A percentile compares a stretch with the other conserved stretches of the same genome.
Evolutionary conservation across 2,888 invertebrate species (phyloP).

Genomic region (Baronia brevicornis): DNA sequence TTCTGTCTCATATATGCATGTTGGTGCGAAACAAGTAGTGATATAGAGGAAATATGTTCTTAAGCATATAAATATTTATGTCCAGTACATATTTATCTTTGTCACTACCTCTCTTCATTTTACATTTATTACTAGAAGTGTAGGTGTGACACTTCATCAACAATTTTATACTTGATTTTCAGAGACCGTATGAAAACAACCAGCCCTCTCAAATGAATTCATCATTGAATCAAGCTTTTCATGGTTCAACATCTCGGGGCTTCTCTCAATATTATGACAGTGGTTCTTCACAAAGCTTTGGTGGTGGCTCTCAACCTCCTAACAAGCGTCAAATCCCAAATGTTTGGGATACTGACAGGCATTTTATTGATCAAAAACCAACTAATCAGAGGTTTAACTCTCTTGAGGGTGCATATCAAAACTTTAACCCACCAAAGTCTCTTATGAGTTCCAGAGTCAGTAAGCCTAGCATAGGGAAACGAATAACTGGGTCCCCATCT

Average conservation of each 20-base stretch:
- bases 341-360: slow-evolving; percentile 14
- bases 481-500: slow-evolving; percentile 19
- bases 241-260: slow-evolving; percentile 19
- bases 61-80: too few species aligned
- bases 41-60: too few species aligned
- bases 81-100: too few species aligned
- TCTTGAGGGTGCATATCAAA: slow-evolving; percentile 11
- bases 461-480: slow-evolving; percentile 24
- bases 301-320: slow-evolving; percentile 16
- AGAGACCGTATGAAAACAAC: slow-evolving; percentile 37
- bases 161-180: slow-evolving; percentile 36
- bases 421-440: slow-evolving; percentile 9
- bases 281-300: slow-evolving; percentile 16
- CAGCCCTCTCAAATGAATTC: slow-evolving; percentile 27
- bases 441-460: slow-evolving; percentile 16
- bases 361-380: slow-evolving; percentile 15
- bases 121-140: too few species aligned
- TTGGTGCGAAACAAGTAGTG: too few species aligned
- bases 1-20: too few species aligned
- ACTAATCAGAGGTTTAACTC: slow-evolving; percentile 20
- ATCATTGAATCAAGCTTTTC: slow-evolving; percentile 22
- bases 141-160: background rate
- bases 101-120: too few species aligned
- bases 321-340: slow-evolving; percentile 33
- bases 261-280: slow-evolving; percentile 34